These are phyloP conservation scores for Poecilia latipinna DNA, from an alignment of 2,113 vertebrate genomes.

Conservation along the genomic window DNA sequence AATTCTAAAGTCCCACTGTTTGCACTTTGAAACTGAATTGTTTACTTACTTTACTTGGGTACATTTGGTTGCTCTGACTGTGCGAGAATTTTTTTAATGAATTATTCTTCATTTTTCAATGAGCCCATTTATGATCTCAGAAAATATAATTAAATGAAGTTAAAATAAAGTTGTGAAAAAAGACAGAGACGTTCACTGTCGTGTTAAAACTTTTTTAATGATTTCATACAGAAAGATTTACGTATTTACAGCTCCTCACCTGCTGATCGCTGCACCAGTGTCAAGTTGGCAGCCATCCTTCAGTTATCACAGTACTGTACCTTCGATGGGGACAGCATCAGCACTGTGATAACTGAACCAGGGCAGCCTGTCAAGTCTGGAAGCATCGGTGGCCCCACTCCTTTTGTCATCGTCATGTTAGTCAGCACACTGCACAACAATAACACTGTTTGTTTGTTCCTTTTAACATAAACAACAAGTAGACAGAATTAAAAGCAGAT, in stretches of 20 bases:
- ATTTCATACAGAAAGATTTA: not conserved
- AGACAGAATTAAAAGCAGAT: not conserved
- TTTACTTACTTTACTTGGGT: too few species aligned
- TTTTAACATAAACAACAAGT: not conserved
- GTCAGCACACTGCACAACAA: conserved; percentile 13
- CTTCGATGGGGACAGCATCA: conserved; percentile 99
- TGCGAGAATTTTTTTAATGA: too few species aligned
- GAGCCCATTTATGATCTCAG: not conserved
- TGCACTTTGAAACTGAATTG: too few species aligned
- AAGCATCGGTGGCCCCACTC: conserved; percentile 23
- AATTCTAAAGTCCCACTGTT: too few species aligned
- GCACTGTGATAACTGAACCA: conserved; percentile 99
- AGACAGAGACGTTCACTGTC: not conserved
- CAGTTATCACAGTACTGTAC: conserved; percentile 99
- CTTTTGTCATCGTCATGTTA: conserved; percentile 14
- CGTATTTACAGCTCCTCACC: conserved; percentile 20
- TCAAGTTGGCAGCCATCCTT: conserved; percentile 99
- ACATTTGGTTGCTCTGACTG: not conserved
- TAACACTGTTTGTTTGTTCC: not conserved
- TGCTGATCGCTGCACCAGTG: conserved; percentile 62
- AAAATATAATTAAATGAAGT: too few species aligned
- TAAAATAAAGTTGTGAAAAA: not conserved
- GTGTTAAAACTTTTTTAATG: not conserved
- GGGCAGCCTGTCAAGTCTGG: conserved; percentile 93
- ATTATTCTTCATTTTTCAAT: too few species aligned